Percentiles rank a stretch among this genome's conserved stretches.
These are phyloP conservation scores for Varroa destructor DNA, from an alignment of 1,140 invertebrate species.

Conservation along the genomic window DNA sequence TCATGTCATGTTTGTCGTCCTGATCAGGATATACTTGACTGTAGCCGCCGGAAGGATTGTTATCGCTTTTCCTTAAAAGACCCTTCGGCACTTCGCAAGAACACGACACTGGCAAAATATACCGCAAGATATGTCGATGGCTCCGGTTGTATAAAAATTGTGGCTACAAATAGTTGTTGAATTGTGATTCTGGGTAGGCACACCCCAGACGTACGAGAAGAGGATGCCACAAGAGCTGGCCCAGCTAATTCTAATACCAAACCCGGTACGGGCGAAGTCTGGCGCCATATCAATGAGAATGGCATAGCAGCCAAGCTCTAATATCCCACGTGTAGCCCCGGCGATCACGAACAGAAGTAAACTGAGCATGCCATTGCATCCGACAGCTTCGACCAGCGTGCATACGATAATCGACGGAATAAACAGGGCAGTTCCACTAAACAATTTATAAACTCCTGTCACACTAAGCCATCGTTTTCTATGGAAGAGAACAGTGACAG, in stretches of 20 bases:
- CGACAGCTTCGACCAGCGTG: conserved; percentile 31
- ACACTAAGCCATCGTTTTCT: background rate
- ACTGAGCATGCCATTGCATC: conserved; percentile 30
- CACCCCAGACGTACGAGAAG: background rate
- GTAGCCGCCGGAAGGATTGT: too few relatives aligned
- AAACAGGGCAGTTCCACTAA: background rate
- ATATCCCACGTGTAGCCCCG: conserved; percentile 34
- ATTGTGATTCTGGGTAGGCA: background rate
- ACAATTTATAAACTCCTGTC: conserved; percentile 6
- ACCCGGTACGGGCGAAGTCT: conserved; percentile 33
- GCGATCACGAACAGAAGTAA: conserved; percentile 32
- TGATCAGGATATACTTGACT: too few relatives aligned
- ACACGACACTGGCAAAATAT: background rate
- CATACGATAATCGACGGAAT: conserved; percentile 29
- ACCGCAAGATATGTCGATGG: background rate
- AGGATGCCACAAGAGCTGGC: background rate
- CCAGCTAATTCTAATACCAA: background rate
- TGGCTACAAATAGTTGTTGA: background rate
- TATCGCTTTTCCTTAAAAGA: background rate
- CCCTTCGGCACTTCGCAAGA: background rate
- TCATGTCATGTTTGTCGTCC: too few relatives aligned
- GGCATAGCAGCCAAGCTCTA: conserved; percentile 33
- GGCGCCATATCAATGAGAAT: conserved; percentile 35
- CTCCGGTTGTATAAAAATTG: background rate
- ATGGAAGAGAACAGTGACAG: background rate